Percentiles rank a stretch among this genome's conserved stretches.
Evolutionary conservation across 2,888 invertebrate genomes (phyloP).

Genomic region (Aspidiotus rigidus): DNA sequence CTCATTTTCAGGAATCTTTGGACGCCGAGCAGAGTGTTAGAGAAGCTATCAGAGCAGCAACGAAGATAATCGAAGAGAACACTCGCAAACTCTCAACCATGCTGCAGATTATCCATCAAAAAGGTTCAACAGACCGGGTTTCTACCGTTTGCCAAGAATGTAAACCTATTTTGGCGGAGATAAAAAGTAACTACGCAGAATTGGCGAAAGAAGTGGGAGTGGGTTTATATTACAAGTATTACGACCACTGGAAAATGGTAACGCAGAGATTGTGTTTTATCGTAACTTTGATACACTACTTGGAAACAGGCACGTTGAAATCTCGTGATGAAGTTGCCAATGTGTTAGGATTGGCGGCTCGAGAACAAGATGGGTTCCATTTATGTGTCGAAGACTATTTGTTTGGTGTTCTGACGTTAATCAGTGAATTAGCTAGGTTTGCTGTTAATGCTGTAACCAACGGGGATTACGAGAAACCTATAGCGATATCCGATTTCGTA

Average conservation of each 20-base stretch:
- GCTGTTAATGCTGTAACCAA: constrained; percentile 77
- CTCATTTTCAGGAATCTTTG: constrained; percentile 65
- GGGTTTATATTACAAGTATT: constrained; percentile 75
- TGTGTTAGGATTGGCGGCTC: constrained; percentile 52
- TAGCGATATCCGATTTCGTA: constrained; percentile 75
- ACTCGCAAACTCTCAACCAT: constrained; percentile 68
- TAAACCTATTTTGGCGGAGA: constrained; percentile 56
- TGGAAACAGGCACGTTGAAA: constrained; percentile 67
- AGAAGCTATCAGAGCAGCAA: constrained; percentile 63
- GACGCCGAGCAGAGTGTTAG: constrained; percentile 68
- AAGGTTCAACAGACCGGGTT: constrained; percentile 56
- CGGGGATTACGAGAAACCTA: constrained; percentile 70
- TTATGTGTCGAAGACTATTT: constrained; percentile 86
- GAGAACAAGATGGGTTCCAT: constrained; percentile 60
- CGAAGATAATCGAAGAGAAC: constrained; percentile 67
- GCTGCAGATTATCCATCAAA: constrained; percentile 73
- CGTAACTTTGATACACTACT: constrained; percentile 65
- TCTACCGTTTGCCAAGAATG: constrained; percentile 51
- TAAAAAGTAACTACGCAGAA: constrained; percentile 54
- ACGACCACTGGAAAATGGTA: constrained; percentile 78
- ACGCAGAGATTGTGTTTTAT: constrained; percentile 72
- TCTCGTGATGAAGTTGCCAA: constrained; percentile 65
- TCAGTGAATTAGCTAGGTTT: constrained; percentile 72
- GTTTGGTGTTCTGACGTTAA: constrained; percentile 69
- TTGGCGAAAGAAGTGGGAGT: constrained; percentile 59